These are phyloP conservation scores for Trichogramma pretiosum DNA, from an alignment of 1,140 invertebrate species.

Conservation along the genomic window DNA sequence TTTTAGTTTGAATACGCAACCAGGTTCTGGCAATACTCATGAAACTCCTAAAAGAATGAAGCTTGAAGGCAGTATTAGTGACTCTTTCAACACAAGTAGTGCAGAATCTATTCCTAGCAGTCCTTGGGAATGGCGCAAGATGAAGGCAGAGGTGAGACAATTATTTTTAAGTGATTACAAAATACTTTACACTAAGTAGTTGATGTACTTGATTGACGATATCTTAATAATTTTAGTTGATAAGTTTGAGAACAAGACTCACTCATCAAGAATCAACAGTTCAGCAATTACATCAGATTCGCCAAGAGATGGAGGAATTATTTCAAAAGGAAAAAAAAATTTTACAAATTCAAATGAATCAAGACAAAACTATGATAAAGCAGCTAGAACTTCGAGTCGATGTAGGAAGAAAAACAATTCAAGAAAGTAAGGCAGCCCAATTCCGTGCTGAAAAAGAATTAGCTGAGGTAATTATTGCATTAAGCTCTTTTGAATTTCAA, in stretches of 20 bases:
- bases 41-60: slow-evolving; percentile 14
- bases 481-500: not conserved
- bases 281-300: slow-evolving; percentile 37
- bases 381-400: slow-evolving; percentile 38
- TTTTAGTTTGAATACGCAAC: no score
- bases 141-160: slow-evolving; percentile 24
- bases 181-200: not conserved
- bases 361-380: slow-evolving; percentile 38
- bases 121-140: slow-evolving; percentile 27
- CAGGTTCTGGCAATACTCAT: not conserved
- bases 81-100: not conserved
- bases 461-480: slow-evolving; percentile 22
- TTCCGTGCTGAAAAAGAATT: slow-evolving; percentile 30
- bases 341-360: slow-evolving; percentile 32
- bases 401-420: slow-evolving; percentile 29
- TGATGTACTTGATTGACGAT: no score
- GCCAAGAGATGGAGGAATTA: slow-evolving; percentile 40
- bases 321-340: slow-evolving; percentile 39
- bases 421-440: slow-evolving; percentile 31
- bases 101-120: slow-evolving; percentile 18
- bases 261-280: slow-evolving; percentile 39
- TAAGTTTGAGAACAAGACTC: slow-evolving; percentile 34
- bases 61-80: not conserved
- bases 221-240: no score
- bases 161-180: not conserved